Evolutionary conservation across 1,140 invertebrate genomes (phyloP).

Genomic region (Brachionus rubens): DNA sequence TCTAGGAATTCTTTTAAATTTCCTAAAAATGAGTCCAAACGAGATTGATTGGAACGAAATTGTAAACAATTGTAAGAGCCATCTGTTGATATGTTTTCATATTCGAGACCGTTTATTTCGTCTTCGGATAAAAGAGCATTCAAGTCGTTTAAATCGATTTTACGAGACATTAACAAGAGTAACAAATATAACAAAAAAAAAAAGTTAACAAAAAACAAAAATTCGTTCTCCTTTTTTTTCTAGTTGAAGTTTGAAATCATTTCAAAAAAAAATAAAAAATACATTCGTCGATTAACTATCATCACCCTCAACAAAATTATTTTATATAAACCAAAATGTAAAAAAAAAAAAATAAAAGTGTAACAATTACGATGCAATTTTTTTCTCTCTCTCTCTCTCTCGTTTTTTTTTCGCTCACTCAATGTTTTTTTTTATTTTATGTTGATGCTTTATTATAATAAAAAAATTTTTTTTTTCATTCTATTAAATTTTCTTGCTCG

Average conservation of each 20-base stretch:
- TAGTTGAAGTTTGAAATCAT: slow-evolving; percentile 10
- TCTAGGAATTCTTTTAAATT: slow-evolving; percentile 76
- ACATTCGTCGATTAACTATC: no score
- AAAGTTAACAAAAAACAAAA: neutral
- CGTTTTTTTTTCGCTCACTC: no score
- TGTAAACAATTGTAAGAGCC: neutral
- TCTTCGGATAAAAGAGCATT: neutral
- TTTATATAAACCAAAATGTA: no score
- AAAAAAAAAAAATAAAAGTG: neutral
- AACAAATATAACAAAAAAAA: slow-evolving; percentile 3
- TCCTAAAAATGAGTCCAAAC: neutral
- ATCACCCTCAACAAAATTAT: no score
- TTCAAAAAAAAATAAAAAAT: no score
- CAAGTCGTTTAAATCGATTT: slow-evolving; percentile 21
- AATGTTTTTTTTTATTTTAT: no score
- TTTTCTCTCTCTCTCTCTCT: neutral
- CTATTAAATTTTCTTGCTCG: no score
- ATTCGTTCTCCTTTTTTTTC: slow-evolving; percentile 24
- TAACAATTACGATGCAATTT: neutral
- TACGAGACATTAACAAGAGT: neutral
- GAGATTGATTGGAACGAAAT: neutral
- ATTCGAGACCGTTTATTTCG: slow-evolving; percentile 9
- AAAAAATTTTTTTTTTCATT: no score
- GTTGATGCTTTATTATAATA: no score
- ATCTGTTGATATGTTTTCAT: neutral